These are phyloP conservation scores for Rhopilema esculentum DNA, from an alignment of 30 jellyfish, hydroid and myxozoan genomes.

Conservation along the genomic window DNA sequence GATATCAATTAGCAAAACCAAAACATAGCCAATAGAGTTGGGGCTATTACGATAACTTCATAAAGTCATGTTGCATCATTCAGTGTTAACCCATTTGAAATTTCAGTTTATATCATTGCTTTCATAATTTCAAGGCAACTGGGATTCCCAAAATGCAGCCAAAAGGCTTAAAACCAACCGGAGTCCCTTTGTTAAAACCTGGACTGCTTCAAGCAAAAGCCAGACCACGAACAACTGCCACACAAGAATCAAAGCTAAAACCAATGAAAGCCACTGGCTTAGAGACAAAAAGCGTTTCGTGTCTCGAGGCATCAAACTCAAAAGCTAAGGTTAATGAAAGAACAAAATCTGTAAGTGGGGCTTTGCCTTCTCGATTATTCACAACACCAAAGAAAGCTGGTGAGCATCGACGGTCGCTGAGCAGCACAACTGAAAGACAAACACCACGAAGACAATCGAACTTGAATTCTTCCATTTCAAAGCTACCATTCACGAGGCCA, in stretches of 20 bases:
- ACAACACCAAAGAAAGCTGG: slow-evolving; percentile 34
- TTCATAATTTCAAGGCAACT: slow-evolving; percentile 13
- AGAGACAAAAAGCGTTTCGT: slow-evolving; percentile 15
- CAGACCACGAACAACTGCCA: slow-evolving; percentile 22
- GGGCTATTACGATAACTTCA: too few species aligned
- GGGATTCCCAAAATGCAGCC: slow-evolving; percentile 54
- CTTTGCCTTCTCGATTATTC: slow-evolving; percentile 3
- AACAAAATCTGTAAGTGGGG: not conserved
- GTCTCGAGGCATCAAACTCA: not conserved
- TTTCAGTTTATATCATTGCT: not conserved
- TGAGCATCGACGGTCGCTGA: slow-evolving; percentile 4
- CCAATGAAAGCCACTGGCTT: slow-evolving; percentile 58
- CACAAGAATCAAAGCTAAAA: slow-evolving; percentile 56
- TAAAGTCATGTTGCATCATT: too few species aligned
- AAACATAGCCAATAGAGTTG: too few species aligned
- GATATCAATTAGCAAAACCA: too few species aligned
- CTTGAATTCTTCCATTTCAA: slow-evolving; percentile 39
- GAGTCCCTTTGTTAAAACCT: slow-evolving; percentile 53
- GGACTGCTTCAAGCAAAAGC: slow-evolving; percentile 54
- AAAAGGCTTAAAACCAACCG: slow-evolving; percentile 48
- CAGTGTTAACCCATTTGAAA: too few species aligned
- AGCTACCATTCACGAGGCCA: slow-evolving; percentile 47
- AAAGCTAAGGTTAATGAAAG: not conserved
- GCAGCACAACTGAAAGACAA: slow-evolving; percentile 18
- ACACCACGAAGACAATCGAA: slow-evolving; percentile 31